phyloP scores from a whole-genome alignment of 2,888 invertebrate genomes.

The Aphidius colemani region DNA sequence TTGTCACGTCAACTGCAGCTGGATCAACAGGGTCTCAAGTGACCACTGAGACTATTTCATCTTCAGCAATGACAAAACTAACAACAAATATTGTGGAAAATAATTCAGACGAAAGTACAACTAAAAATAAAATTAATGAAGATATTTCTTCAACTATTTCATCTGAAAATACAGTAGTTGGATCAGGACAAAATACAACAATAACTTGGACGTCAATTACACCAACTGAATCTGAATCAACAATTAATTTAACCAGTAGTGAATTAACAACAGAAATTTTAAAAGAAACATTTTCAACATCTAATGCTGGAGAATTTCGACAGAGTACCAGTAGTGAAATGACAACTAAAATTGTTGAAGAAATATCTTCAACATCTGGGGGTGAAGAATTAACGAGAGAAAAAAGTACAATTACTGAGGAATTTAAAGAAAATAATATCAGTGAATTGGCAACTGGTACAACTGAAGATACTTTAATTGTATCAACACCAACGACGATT shows the following conservation, averaged over 20 bases:
- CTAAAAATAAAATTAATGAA: slow-evolving; percentile 1
- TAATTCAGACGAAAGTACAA: neutral
- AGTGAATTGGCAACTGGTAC: too few relatives aligned
- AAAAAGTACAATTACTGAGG: too few relatives aligned
- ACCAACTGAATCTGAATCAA: too few relatives aligned
- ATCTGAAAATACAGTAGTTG: neutral
- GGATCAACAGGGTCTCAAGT: neutral
- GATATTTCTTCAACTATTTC: neutral
- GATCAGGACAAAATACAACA: neutral
- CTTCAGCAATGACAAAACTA: neutral
- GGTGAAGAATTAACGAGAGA: too few relatives aligned
- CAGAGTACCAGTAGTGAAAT: neutral
- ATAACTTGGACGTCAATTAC: neutral
- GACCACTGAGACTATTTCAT: neutral
- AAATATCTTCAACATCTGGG: too few relatives aligned
- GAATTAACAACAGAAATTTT: neutral
- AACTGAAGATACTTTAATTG: slow-evolving; percentile 13
- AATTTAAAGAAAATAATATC: too few relatives aligned
- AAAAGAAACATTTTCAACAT: neutral
- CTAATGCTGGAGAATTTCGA: neutral
- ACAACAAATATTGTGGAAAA: neutral
- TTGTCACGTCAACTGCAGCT: neutral
- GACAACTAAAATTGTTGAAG: too few relatives aligned
- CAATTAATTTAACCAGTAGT: too few relatives aligned
- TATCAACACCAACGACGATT: slow-evolving; percentile 12